A percentile compares a stretch with the other conserved stretches of the same genome.
Conservation (phyloP, 92 coral and sea anemone genomes). For the Umimayanthus kanabou region DNA sequence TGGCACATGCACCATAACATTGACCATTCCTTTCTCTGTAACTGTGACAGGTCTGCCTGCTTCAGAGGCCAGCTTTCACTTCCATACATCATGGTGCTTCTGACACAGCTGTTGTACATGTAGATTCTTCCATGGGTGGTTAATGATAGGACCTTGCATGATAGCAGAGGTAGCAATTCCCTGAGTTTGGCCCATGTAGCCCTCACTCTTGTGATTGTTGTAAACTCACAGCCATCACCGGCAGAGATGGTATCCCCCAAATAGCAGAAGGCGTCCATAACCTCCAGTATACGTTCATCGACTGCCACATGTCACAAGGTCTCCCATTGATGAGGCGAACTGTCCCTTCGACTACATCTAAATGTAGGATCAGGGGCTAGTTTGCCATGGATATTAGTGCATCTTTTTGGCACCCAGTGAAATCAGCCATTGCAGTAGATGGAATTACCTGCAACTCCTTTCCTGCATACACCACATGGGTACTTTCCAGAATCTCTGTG, state of each 20-base stretch:
- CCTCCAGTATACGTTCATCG: slow-evolving; percentile 1
- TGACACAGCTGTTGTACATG: not conserved
- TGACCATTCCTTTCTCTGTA: not conserved
- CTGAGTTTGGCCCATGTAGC: slow-evolving; percentile 47
- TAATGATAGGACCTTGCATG: too few relatives aligned
- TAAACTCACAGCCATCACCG: slow-evolving; percentile 11
- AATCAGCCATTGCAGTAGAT: slow-evolving; percentile 22
- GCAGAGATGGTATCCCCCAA: not conserved
- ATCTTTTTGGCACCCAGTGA: slow-evolving; percentile 18
- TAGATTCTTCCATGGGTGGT: not conserved
- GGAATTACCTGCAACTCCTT: slow-evolving; percentile 6
- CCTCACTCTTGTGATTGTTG: not conserved
- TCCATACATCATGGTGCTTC: not conserved
- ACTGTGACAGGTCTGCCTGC: not conserved
- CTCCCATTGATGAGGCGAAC: slow-evolving; percentile 12
- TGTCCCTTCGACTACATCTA: slow-evolving; percentile 15
- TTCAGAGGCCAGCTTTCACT: not conserved
- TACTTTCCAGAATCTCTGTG: not conserved
- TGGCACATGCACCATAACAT: not conserved
- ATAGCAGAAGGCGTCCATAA: slow-evolving; percentile 31
- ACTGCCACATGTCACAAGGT: slow-evolving; percentile 11
- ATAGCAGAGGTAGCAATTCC: slow-evolving; percentile 9
- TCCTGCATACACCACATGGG: too few relatives aligned
- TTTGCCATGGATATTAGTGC: not conserved
- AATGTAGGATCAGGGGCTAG: not conserved